These are phyloP conservation scores for Hypsibius dujardini DNA, from an alignment of 1,140 invertebrate species.

Conservation along the genomic window DNA sequence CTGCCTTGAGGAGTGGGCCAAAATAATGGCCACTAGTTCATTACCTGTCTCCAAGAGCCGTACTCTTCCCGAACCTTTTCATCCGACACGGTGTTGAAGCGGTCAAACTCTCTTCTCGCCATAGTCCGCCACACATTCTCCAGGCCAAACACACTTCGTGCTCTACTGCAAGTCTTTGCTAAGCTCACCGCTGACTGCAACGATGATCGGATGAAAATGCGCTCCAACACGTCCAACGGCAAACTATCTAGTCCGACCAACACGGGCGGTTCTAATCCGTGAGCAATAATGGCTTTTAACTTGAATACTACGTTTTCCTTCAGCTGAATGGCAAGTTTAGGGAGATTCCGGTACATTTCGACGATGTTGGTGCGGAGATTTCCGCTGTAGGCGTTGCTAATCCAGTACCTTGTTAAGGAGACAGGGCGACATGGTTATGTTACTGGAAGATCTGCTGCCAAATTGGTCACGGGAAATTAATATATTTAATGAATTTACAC, in stretches of 20 bases:
- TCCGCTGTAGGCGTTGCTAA: slow-evolving; percentile 14
- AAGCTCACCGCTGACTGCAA: background rate
- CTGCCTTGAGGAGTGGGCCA: too few species aligned
- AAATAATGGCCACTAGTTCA: background rate
- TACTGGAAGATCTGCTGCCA: too few species aligned
- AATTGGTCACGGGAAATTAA: too few species aligned
- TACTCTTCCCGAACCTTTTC: background rate
- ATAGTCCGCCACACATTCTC: background rate
- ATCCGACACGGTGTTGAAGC: background rate
- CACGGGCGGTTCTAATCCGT: background rate
- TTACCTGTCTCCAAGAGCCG: slow-evolving; percentile 8
- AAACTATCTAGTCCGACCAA: background rate
- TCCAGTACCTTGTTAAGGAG: background rate
- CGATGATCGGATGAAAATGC: background rate
- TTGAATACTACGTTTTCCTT: background rate
- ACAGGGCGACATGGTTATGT: too few species aligned
- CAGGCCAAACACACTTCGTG: background rate
- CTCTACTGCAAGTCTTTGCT: background rate
- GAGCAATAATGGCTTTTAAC: slow-evolving; percentile 1
- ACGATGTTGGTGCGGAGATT: background rate
- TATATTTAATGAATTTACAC: too few species aligned
- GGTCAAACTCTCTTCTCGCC: background rate
- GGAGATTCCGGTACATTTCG: slow-evolving; percentile 13
- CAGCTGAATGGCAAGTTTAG: background rate
- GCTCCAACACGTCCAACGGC: background rate